Evolutionary conservation across 2,113 vertebrate genomes (phyloP).

Genomic region (Aegithalos caudatus): DNA sequence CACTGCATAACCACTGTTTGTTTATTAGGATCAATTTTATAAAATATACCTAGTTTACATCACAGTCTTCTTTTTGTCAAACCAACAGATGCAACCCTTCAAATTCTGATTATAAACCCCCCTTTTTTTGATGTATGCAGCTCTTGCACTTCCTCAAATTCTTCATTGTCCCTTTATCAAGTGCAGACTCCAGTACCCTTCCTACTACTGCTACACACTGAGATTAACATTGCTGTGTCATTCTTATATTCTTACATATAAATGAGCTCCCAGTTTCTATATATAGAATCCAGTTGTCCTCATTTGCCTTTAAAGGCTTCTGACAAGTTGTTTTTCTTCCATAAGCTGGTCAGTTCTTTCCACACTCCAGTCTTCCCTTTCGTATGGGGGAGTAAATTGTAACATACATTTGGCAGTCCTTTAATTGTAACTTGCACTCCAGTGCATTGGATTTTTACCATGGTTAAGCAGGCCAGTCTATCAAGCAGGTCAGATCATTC

Average conservation of each 20-base stretch:
- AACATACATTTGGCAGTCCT: background rate
- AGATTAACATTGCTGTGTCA: background rate
- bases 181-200: background rate
- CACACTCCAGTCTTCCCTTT: background rate
- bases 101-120: background rate
- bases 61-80: background rate
- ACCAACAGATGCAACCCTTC: background rate
- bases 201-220: background rate
- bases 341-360: background rate
- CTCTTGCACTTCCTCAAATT: background rate
- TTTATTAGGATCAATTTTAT: background rate
- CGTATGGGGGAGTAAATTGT: background rate
- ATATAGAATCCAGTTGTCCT: background rate
- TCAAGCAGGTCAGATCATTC: background rate
- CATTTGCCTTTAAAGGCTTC: background rate
- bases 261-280: background rate
- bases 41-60: background rate
- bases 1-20: background rate
- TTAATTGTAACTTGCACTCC: background rate
- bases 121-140: background rate
- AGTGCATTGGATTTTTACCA: background rate
- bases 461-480: background rate
- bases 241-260: background rate
- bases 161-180: background rate
- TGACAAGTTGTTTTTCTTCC: background rate